Conservation (phyloP, 2,797 vertebrate species). For the Botia almorhae region DNA sequence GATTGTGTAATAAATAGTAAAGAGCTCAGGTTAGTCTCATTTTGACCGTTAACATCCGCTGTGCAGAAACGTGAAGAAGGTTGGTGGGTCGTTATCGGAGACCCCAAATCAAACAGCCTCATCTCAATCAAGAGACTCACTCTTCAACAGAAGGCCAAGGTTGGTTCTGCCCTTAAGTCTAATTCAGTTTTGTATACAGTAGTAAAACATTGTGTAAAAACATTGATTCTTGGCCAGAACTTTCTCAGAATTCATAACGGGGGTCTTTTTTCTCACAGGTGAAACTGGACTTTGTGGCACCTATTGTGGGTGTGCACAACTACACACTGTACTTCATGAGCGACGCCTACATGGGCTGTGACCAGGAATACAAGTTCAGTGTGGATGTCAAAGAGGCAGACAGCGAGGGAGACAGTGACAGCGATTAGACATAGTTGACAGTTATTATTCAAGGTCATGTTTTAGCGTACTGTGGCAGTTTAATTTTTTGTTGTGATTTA, state of each 20-base stretch:
- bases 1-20: background rate
- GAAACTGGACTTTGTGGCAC: conserved; percentile 95
- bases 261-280: conserved; percentile 74
- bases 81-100: conserved; percentile 99
- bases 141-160: conserved; percentile 97
- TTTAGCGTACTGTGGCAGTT: conserved; percentile 8
- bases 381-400: conserved; percentile 95
- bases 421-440: conserved; percentile 76
- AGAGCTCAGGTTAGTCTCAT: background rate
- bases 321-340: conserved; percentile 99
- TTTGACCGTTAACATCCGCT: background rate
- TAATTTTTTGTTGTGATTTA: conserved; percentile 19
- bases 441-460: background rate
- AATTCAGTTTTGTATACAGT: background rate
- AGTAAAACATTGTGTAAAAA: background rate
- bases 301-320: conserved; percentile 90
- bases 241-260: background rate
- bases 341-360: conserved; percentile 98
- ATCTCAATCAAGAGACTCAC: conserved; percentile 98
- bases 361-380: conserved; percentile 98
- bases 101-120: conserved; percentile 96
- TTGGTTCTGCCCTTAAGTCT: conserved; percentile 63
- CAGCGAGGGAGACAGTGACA: conserved; percentile 91
- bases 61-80: conserved; percentile 96
- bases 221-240: background rate